Base-by-base conservation (phyloP, 2,888 invertebrate genomes). In the Drosophila tripunctata region DNA sequence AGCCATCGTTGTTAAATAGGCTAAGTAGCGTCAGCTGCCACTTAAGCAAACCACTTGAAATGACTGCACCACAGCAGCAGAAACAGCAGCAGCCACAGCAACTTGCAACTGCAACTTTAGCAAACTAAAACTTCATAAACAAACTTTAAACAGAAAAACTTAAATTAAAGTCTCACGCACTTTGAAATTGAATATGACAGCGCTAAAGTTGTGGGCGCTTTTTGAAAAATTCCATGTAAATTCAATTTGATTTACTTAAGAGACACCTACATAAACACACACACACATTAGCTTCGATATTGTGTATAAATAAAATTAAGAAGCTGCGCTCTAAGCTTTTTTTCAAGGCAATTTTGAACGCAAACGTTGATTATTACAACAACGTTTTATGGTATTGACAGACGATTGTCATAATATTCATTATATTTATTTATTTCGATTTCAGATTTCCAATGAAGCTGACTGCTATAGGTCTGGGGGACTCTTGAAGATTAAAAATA, bases 231-330 rank as follows among this genome's bases (percentile, higher is more conserved):
- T 64, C 45, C 65, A 65, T 35, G 44, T 52, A 24, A 56, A 66
- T 69, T 76, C 45, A 62, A 77, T 78, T 74, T 52, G 30, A 17
- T 73, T 52, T 52, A 38, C 15, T 38, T 51, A 15, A 31, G 22
- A 41, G 10, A 44, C 58, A 54, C 69, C 52, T 24, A 71, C 61
- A 31, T 43, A 57, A 17, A 33, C 33, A 44, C 19, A 45, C 40
- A 48, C 22, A 21, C 48, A 15, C 40, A 43, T 51, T n/a, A n/a
- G 10, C 10, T n/a, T 24, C 3, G 7, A 8, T 24, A 35, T 10
- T 12, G 21, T 31, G 7, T 38, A 30, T 6, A 22, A 31, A 17
- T 7, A 4, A 30, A 24, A 21, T 6, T 22, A 62, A 24, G 24
- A 24, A 33, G 30, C 27, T 14, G 41, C 36, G 33, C 51, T 35